Base-by-base conservation (phyloP, 2,113 vertebrate genomes). In the Pelusios castaneus region DNA sequence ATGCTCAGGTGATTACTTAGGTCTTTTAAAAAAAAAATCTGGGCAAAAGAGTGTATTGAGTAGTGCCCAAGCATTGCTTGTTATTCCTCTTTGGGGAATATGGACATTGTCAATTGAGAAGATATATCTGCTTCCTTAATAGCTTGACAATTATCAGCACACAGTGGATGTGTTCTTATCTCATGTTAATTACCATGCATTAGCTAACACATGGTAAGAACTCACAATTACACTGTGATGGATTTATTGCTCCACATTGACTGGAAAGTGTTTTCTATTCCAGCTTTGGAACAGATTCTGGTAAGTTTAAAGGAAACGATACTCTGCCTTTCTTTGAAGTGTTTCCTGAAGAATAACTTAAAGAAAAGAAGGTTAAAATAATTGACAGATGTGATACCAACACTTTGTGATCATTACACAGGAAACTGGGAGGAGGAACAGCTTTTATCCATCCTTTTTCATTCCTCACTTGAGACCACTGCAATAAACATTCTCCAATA, bases 21-120 rank as follows among this genome's bases (percentile, higher is more conserved):
- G n/a, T n/a, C n/a, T n/a, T n/a, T 47, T 47, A 8, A 47, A 47
- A 47, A 47, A 93, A 79, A 95, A 85, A 54, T 88, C 77, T 90
- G 89, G 76, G 88, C n/a, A 25, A 83, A 81, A 88, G 24, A 52
- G 38, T 70, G 95, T 95, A 88, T 47, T 84, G 85, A 79, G 38
- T 47, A 80, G 75, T 84, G 82, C 88, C 81, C 82, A 91, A 95
- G 49, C 70, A 54, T 75, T 79, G 47, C 22, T 60, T 91, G 83
- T 93, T 94, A 88, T 76, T 96, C 70, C 17, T 85, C 58, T 82
- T 80, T 45, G 47, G 51, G 10, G 49, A 49, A 47, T 45, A 86
- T 29, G 86, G 84, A 96, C 38, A 11, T 41, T 88, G 47, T 80
- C 75, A 88, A 22, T 77, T 25, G 3, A 12, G 54, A 51, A 43